Percentiles rank a stretch among this genome's conserved stretches.
Evolutionary conservation across 1,140 invertebrate genomes (phyloP).

Genomic region (Notospermus geniculatus): DNA sequence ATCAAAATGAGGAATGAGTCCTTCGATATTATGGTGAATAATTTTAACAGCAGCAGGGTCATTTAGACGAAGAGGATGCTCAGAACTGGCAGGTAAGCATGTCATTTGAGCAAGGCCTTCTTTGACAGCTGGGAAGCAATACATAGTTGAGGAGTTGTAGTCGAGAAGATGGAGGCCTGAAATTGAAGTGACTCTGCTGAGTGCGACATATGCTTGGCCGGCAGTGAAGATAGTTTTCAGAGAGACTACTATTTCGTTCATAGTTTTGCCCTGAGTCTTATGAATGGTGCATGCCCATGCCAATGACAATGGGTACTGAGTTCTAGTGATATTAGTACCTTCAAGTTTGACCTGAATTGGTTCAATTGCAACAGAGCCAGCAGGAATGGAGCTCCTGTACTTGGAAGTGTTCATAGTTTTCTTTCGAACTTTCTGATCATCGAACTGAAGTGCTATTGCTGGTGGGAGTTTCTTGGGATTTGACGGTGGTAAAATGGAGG

Average conservation of each 20-base stretch:
- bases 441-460: slow-evolving; percentile 10
- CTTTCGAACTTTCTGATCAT: slow-evolving; percentile 10
- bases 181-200: slow-evolving; percentile 10
- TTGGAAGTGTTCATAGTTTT: not conserved
- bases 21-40: slow-evolving; percentile 9
- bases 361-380: too few relatives aligned
- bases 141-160: too few relatives aligned
- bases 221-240: too few relatives aligned
- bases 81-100: not conserved
- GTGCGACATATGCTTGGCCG: too few relatives aligned
- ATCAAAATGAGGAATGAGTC: slow-evolving; percentile 10
- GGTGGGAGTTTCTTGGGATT: not conserved
- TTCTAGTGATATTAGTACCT: too few relatives aligned
- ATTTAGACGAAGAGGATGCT: not conserved
- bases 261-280: too few relatives aligned
- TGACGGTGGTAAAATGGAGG: not conserved
- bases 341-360: not conserved
- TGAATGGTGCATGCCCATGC: too few relatives aligned
- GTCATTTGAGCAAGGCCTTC: not conserved
- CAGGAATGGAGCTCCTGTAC: too few relatives aligned
- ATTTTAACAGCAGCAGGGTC: slow-evolving; percentile 12
- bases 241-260: too few relatives aligned
- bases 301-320: too few relatives aligned
- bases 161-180: slow-evolving; percentile 10
- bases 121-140: too few relatives aligned